phyloP scores from a whole-genome alignment of 2,888 invertebrate genomes.

The Harpagoxenus sublaevis region DNA sequence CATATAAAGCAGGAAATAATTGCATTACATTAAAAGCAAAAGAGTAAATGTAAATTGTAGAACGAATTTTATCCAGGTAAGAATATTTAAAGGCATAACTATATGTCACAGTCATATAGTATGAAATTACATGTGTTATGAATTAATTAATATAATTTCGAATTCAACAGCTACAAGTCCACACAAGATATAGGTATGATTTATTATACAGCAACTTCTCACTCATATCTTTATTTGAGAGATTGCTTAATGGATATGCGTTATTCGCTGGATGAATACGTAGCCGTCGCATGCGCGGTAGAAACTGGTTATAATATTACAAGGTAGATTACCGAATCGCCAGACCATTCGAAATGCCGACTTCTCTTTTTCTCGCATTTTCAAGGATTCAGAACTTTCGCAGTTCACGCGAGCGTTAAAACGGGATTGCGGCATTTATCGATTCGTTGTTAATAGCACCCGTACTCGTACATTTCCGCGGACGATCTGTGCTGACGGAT shows the following conservation, averaged over 20 bases:
- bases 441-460: slow-evolving; percentile 53
- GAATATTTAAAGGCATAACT: not conserved
- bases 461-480: not conserved
- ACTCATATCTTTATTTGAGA: slow-evolving; percentile 1
- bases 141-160: slow-evolving; percentile 14
- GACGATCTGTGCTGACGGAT: slow-evolving; percentile 20
- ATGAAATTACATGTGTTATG: not conserved
- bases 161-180: not conserved
- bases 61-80: not conserved
- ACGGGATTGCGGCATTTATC: slow-evolving; percentile 51
- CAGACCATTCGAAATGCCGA: not conserved
- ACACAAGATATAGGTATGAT: not conserved
- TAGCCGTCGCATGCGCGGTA: not conserved
- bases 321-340: slow-evolving; percentile 42
- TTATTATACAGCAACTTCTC: slow-evolving; percentile 12
- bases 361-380: slow-evolving; percentile 36
- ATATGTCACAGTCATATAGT: not conserved
- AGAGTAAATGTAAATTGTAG: not conserved
- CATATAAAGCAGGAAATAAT: not conserved
- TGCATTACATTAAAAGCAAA: not conserved
- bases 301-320: slow-evolving; percentile 16
- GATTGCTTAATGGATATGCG: not conserved
- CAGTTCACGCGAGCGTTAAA: slow-evolving; percentile 51
- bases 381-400: slow-evolving; percentile 63
- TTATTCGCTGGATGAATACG: not conserved